These are phyloP conservation scores for Adelognathus sp. DNA, from an alignment of 2,888 invertebrate genomes.

Conservation along the genomic window DNA sequence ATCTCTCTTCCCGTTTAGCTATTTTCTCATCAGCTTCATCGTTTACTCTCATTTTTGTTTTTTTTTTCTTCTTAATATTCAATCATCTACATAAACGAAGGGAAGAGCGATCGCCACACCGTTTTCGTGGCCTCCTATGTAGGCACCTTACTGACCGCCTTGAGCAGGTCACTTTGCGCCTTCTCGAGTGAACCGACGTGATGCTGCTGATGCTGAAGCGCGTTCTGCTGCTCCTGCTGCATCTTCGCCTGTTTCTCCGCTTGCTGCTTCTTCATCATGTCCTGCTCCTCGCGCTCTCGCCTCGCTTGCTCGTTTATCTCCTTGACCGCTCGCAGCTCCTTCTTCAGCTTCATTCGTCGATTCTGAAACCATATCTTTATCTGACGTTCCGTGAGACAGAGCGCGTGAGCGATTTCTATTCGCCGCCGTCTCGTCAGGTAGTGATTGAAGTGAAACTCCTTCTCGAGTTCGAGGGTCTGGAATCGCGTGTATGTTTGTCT, in stretches of 20 bases:
- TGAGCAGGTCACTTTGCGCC: conserved; percentile 88
- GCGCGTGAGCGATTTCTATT: conserved; percentile 98
- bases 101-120: conserved; percentile 58
- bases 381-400: conserved; percentile 97
- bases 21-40: neutral
- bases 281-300: conserved; percentile 94
- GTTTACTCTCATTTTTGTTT: neutral
- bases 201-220: conserved; percentile 87
- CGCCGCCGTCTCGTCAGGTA: conserved; percentile 97
- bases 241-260: conserved; percentile 93
- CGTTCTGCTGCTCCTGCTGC: conserved; percentile 87
- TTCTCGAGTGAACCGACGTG: conserved; percentile 90
- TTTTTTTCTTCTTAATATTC: conserved; percentile 38
- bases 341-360: conserved; percentile 97
- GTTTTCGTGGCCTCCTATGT: conserved; percentile 84
- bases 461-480: conserved; percentile 98
- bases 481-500: conserved; percentile 99
- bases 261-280: conserved; percentile 94
- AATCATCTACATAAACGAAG: conserved; percentile 54
- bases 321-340: conserved; percentile 95
- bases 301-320: conserved; percentile 97
- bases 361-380: conserved; percentile 99
- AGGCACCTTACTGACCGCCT: conserved; percentile 89
- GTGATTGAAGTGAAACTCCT: conserved; percentile 99
- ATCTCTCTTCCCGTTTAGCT: neutral